A percentile compares a stretch with the other conserved stretches of the same genome.
Evolutionary conservation across 2,113 vertebrate species (phyloP).

Genomic region (Pavo muticus): DNA sequence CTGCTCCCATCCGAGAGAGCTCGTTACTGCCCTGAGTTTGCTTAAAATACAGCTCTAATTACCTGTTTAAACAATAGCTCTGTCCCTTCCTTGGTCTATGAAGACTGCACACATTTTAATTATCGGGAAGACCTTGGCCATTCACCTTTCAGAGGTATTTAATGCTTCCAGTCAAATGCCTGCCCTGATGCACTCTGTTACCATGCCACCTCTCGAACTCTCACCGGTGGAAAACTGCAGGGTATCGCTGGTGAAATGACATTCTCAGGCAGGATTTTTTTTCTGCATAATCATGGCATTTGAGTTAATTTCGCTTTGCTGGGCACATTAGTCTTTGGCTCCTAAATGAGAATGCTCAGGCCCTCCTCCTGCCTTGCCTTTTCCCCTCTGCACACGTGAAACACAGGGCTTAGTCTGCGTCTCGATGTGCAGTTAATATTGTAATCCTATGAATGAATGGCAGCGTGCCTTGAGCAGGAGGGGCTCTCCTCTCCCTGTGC

Average conservation of each 20-base stretch:
- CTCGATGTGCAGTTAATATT: background rate
- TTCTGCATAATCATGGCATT: constrained; percentile 74
- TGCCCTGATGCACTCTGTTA: constrained; percentile 77
- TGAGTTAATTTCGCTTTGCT: constrained; percentile 72
- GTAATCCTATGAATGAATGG: background rate
- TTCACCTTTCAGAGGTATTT: constrained; percentile 77
- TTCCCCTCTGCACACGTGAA: background rate
- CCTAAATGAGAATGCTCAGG: background rate
- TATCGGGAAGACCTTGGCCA: constrained; percentile 70
- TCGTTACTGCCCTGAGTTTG: background rate
- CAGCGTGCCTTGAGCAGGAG: background rate
- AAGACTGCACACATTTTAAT: constrained; percentile 78
- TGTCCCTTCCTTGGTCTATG: constrained; percentile 63
- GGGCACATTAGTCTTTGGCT: constrained; percentile 59
- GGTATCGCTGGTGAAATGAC: constrained; percentile 50
- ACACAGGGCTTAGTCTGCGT: constrained; percentile 9
- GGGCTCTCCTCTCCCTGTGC: background rate
- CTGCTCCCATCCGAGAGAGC: background rate
- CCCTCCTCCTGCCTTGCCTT: background rate
- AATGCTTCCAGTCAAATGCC: constrained; percentile 80
- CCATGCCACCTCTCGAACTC: constrained; percentile 73
- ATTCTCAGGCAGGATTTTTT: constrained; percentile 70
- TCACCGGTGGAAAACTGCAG: constrained; percentile 66
- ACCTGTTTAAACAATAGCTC: constrained; percentile 65
- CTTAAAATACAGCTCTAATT: constrained; percentile 71